Percentiles rank a stretch among this genome's conserved stretches.
phyloP scores from a whole-genome alignment of 1,140 invertebrate species.

The Listronotus bonariensis region DNA sequence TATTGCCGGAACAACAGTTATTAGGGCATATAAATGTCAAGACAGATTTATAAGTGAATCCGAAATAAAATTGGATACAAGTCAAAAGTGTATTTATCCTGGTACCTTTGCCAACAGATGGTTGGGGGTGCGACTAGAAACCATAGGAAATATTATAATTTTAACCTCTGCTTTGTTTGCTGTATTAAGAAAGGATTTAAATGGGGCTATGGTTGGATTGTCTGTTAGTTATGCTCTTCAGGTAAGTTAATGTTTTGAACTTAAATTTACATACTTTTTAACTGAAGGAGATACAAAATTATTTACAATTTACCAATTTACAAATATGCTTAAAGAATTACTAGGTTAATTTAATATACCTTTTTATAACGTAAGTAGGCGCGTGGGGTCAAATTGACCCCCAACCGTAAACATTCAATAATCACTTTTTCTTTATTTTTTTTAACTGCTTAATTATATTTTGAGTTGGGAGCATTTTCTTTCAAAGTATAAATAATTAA shows the following conservation, averaged over 20 bases:
- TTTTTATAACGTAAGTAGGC: too few species aligned
- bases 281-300: too few species aligned
- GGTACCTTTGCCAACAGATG: conserved; percentile 87
- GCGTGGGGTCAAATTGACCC: too few species aligned
- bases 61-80: conserved; percentile 81
- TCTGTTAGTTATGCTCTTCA: conserved; percentile 89
- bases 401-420: too few species aligned
- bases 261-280: too few species aligned
- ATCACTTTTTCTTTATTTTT: too few species aligned
- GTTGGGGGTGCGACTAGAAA: conserved; percentile 87
- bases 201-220: conserved; percentile 82
- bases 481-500: too few species aligned
- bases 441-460: too few species aligned
- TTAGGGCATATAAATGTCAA: conserved; percentile 70
- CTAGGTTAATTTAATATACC: too few species aligned
- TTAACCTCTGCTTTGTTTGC: conserved; percentile 87
- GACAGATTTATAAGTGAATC: conserved; percentile 77
- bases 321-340: too few species aligned
- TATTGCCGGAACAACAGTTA: conserved; percentile 77
- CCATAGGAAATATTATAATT: conserved; percentile 90
- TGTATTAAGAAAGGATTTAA: conserved; percentile 71
- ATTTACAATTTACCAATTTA: too few species aligned
- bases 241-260: conserved; percentile 56
- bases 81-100: conserved; percentile 86
- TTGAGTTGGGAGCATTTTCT: too few species aligned